Base-by-base conservation (phyloP, 2,888 invertebrate species). In the Cosmia pyralina region DNA sequence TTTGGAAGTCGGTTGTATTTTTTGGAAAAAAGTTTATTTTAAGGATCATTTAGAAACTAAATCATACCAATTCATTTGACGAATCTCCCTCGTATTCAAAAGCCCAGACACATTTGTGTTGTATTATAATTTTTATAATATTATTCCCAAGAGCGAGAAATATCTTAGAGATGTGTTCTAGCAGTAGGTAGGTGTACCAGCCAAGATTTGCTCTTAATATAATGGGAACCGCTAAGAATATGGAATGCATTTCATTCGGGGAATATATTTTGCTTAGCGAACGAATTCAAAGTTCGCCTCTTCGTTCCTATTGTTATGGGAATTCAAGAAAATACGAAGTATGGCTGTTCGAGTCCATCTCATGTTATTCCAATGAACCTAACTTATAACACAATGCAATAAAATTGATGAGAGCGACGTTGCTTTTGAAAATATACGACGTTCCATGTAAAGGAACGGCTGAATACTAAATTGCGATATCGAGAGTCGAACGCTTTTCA, bases 361-460 rank as follows among this genome's bases (percentile, higher is more conserved):
- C 85, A 87, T 88, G 84, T 87, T 86, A 88, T 87, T 87, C 81
- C 72, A 70, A 89, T 87, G 85, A 87, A 81, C 75, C 85, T 82
- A 82, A 85, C 63, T 83, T 83, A 81, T 80, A 82, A 83, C 77
- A 74, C 69, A 76, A 69, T 80, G 75, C 71, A 82, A 85, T 81
- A 82, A 82, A 79, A 77, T 83, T 78, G 84, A 81, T 68, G 69
- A 86, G 44, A 41, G 48, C 68, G 69, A 62, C 69, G 64, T 76
- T 81, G 66, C 58, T 77, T 78, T 80, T 72, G 55, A 75, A 75
- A 78, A 83, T 83, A 69, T 83, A 79, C 38, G 60, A 66, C 44
- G 68, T 72, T 55, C 48, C 5, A 68, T 52, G 64, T 64, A 48
- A 79, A 75, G 57, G 71, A 77, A 69, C 62, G 62, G 59, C 53